Conservation (phyloP, 2,797 vertebrate species). For the Ispidina picta region DNA sequence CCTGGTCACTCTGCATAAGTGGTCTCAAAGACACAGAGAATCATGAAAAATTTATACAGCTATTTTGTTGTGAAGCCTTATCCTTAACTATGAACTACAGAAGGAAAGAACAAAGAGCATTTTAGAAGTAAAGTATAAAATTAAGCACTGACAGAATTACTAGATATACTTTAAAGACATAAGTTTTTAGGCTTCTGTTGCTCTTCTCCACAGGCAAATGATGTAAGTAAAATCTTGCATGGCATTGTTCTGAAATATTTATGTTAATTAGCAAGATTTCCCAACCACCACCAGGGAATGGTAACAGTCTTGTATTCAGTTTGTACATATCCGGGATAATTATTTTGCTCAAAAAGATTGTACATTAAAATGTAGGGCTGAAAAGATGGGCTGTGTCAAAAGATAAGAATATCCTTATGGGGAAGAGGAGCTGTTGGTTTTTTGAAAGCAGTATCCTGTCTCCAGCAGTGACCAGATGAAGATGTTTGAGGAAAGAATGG, state of each 20-base stretch:
- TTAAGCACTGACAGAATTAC: background rate
- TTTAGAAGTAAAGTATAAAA: background rate
- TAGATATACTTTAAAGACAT: background rate
- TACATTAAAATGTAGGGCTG: background rate
- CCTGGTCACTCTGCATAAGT: background rate
- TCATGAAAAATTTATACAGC: constrained; percentile 1
- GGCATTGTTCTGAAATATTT: background rate
- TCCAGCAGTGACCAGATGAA: background rate
- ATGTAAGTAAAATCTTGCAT: background rate
- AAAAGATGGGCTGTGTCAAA: background rate
- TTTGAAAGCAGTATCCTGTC: background rate
- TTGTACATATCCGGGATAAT: background rate
- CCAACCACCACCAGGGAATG: background rate
- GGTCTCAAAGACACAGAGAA: background rate
- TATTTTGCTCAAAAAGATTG: background rate
- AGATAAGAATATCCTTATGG: background rate
- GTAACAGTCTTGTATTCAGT: background rate
- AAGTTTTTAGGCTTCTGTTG: background rate
- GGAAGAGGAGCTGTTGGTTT: background rate
- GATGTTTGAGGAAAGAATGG: background rate
- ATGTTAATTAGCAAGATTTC: background rate
- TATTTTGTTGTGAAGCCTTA: background rate
- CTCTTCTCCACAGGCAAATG: background rate
- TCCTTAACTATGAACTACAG: background rate
- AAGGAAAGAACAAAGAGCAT: background rate